These are phyloP conservation scores for Mastigias papua DNA, from an alignment of 30 jellyfish, hydroid and myxozoan genomes.

Conservation along the genomic window DNA sequence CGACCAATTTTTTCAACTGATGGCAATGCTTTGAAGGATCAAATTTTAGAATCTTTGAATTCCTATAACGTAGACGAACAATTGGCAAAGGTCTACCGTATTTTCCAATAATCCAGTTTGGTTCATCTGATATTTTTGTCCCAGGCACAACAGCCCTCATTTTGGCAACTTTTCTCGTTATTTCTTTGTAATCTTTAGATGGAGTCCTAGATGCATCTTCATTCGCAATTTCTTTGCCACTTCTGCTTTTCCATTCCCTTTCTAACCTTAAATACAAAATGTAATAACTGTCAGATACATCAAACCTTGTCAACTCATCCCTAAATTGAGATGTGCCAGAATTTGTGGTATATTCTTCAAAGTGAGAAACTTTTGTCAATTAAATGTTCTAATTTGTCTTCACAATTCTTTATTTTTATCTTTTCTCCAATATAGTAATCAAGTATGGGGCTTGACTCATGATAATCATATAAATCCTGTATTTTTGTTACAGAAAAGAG, in stretches of 20 bases:
- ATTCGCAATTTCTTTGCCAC: slow-evolving; percentile 11
- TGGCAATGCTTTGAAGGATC: slow-evolving; percentile 98
- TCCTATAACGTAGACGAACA: slow-evolving; percentile 50
- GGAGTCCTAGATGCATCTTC: not conserved
- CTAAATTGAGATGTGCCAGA: no score
- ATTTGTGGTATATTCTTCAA: no score
- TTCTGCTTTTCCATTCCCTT: slow-evolving; percentile 64
- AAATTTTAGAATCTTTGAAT: slow-evolving; percentile 31
- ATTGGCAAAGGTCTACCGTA: slow-evolving; percentile 93
- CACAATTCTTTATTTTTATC: no score
- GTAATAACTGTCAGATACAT: not conserved
- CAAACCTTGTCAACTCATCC: no score
- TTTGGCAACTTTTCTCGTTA: slow-evolving; percentile 33
- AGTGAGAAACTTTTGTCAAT: no score
- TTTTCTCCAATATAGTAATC: no score
- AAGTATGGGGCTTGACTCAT: no score
- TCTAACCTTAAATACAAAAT: slow-evolving; percentile 44
- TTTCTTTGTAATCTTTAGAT: slow-evolving; percentile 54
- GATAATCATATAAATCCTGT: no score
- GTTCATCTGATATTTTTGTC: slow-evolving; percentile 77
- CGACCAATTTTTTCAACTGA: slow-evolving; percentile 65
- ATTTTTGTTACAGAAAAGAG: no score
- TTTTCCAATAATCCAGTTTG: slow-evolving; percentile 93
- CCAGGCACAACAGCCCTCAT: slow-evolving; percentile 87
- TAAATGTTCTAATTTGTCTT: no score